phyloP scores from a whole-genome alignment of 2,888 invertebrate species.

The Cataglyphis cursor region DNA sequence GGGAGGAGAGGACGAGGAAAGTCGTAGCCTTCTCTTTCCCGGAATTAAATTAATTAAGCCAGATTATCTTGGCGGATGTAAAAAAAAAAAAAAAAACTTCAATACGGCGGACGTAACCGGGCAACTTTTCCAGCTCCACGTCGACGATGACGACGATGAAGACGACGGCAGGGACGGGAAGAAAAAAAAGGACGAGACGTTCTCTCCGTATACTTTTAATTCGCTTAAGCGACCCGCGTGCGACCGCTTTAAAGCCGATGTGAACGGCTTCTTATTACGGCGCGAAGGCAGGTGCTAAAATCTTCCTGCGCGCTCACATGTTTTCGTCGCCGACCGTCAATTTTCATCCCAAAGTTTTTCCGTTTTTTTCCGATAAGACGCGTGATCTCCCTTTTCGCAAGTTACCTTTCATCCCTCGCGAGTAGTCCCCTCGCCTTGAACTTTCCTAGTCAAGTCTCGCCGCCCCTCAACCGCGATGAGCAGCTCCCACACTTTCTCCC shows the following conservation, averaged over 20 bases:
- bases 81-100: conserved; percentile 72
- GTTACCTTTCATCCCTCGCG: neutral
- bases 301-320: conserved; percentile 68
- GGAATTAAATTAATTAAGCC: conserved; percentile 80
- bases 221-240: conserved; percentile 71
- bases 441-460: conserved; percentile 32
- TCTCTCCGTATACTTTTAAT: conserved; percentile 54
- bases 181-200: neutral
- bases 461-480: conserved; percentile 55
- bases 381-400: conserved; percentile 38
- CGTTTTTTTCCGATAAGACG: conserved; percentile 36
- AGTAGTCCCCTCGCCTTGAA: conserved; percentile 16
- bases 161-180: neutral
- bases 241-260: conserved; percentile 60
- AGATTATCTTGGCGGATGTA: conserved; percentile 77
- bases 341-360: conserved; percentile 76
- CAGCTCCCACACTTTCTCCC: conserved; percentile 60
- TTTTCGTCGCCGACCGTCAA: conserved; percentile 74
- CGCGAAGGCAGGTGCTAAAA: conserved; percentile 70
- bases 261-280: conserved; percentile 65
- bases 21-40: conserved; percentile 28
- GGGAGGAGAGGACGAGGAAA: neutral
- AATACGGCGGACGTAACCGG: conserved; percentile 66
- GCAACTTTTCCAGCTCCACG: conserved; percentile 63
- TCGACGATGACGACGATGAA: conserved; percentile 43